Conservation (phyloP, 1,140 invertebrate genomes). For the Drosophila suzukii region DNA sequence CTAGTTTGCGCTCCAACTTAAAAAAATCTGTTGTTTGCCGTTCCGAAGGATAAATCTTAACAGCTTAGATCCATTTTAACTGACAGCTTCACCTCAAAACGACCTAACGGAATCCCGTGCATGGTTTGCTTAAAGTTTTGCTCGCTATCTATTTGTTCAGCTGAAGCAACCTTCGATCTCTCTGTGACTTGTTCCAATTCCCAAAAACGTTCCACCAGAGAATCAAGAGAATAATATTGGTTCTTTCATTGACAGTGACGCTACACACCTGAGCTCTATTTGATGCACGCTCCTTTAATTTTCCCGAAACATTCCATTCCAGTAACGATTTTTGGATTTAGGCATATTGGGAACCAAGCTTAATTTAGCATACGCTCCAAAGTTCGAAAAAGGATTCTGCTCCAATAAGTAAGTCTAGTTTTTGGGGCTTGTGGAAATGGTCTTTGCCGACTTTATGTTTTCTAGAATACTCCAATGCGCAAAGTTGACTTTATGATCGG, state of each 20-base stretch:
- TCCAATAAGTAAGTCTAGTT: not conserved
- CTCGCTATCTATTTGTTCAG: constrained; percentile 1
- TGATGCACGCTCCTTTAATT: not conserved
- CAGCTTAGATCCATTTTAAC: too few relatives aligned
- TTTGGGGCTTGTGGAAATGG: not conserved
- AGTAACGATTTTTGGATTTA: constrained; percentile 8
- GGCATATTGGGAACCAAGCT: not conserved
- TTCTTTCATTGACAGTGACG: too few relatives aligned
- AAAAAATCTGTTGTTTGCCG: too few relatives aligned
- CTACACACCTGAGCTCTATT: too few relatives aligned
- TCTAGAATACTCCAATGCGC: not conserved
- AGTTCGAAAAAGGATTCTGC: constrained; percentile 10
- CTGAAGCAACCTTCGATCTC: not conserved
- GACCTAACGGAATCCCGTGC: not conserved
- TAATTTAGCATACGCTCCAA: constrained; percentile 1
- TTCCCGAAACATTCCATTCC: constrained; percentile 5
- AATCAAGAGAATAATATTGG: constrained; percentile 9
- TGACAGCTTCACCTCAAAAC: constrained; percentile 15
- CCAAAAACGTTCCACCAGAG: constrained; percentile 9
- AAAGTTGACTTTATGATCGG: not conserved
- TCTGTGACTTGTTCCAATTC: constrained; percentile 7
- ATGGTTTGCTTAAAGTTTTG: not conserved
- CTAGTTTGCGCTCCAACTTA: too few relatives aligned
- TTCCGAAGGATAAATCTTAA: too few relatives aligned
- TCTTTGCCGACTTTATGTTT: not conserved